A percentile compares a stretch with the other conserved stretches of the same genome.
phyloP scores from a whole-genome alignment of 2,113 vertebrate genomes.

The Phalacrocorax carbo region DNA sequence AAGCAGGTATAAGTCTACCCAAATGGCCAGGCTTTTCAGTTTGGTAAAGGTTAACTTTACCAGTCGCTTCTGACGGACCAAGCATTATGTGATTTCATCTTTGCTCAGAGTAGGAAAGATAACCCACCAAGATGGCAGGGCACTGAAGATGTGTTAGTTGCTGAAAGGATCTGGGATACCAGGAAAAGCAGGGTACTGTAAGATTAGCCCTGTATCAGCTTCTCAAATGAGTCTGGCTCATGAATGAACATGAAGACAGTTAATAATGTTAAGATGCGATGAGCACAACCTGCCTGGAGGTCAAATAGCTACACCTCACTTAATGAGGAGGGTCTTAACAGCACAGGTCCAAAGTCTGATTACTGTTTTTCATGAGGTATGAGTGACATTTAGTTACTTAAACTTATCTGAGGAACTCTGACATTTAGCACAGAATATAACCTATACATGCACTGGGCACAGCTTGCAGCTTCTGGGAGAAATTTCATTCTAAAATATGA shows the following conservation, averaged over 20 bases:
- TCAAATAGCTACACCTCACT: neutral
- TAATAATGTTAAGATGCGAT: rapidly evolving
- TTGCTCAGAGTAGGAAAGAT: neutral
- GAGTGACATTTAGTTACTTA: neutral
- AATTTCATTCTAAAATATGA: neutral
- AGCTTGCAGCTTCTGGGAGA: neutral
- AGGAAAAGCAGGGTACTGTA: neutral
- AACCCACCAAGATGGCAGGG: neutral
- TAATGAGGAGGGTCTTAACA: neutral
- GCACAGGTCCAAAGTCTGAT: neutral
- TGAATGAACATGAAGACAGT: neutral
- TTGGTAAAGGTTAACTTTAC: neutral
- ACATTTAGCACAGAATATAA: neutral
- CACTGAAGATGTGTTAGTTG: neutral
- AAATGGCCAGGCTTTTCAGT: neutral
- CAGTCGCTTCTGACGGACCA: neutral
- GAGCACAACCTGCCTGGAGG: neutral
- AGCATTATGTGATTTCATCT: neutral
- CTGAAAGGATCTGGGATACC: neutral
- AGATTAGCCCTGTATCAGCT: neutral
- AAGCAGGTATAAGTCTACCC: neutral
- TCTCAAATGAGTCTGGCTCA: neutral
- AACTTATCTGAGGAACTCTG: neutral
- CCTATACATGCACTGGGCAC: neutral
- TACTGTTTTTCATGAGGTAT: neutral